Conservation (phyloP, 2,113 vertebrate genomes). For the Fregetta grallaria region DNA sequence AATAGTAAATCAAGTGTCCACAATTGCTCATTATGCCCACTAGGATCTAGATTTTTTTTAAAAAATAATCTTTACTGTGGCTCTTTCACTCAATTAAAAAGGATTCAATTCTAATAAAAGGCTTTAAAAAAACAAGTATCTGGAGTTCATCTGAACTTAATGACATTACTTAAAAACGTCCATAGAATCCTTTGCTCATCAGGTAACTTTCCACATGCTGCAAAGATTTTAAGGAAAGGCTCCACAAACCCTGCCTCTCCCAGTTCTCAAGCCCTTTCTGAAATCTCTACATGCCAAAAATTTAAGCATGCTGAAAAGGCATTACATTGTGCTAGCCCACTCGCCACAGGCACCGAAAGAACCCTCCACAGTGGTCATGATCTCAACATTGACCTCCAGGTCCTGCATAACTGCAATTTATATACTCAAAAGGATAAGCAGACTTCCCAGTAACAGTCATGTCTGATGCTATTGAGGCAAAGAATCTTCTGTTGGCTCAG, state of each 20-base stretch:
- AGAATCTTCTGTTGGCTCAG: background rate
- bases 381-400: background rate
- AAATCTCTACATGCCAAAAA: background rate
- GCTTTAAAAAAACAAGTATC: background rate
- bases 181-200: background rate
- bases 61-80: background rate
- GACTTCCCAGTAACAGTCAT: background rate
- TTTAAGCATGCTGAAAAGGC: background rate
- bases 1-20: background rate
- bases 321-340: background rate
- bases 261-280: background rate
- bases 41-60: background rate
- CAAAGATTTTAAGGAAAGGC: background rate
- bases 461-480: background rate
- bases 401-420: background rate
- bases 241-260: background rate
- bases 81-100: background rate
- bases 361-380: background rate
- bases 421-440: background rate
- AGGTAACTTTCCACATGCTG: background rate
- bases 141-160: background rate
- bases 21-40: background rate
- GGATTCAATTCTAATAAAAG: background rate
- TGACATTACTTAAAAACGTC: background rate
- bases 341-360: background rate